Conservation (phyloP, 1,140 invertebrate species). For the Drosophila nigrodunni region DNA sequence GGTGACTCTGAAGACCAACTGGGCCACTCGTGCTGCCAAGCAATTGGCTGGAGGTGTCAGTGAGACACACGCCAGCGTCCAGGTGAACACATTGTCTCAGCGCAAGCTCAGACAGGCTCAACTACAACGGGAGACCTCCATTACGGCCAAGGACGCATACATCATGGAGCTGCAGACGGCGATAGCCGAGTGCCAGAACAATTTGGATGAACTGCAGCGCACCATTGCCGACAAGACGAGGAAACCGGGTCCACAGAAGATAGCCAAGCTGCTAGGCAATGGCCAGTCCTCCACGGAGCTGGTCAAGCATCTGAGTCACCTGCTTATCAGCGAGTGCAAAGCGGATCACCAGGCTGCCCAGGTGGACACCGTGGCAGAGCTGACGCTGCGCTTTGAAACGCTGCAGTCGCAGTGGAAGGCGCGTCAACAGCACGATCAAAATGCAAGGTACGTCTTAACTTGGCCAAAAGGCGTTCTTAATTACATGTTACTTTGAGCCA, state of each 20-base stretch:
- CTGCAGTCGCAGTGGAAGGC: conserved; percentile 89
- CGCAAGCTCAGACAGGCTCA: conserved; percentile 75
- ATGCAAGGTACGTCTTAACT: conserved; percentile 67
- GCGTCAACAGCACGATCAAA: conserved; percentile 85
- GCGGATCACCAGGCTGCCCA: conserved; percentile 88
- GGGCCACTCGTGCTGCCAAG: conserved; percentile 72
- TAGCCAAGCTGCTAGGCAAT: conserved; percentile 88
- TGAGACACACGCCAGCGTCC: conserved; percentile 91
- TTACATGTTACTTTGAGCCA: background rate
- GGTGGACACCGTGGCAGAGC: conserved; percentile 88
- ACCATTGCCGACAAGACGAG: conserved; percentile 85
- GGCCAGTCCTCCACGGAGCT: conserved; percentile 91
- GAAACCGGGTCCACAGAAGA: conserved; percentile 86
- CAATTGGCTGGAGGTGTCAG: conserved; percentile 86
- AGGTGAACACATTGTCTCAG: conserved; percentile 90
- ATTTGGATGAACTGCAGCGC: conserved; percentile 86
- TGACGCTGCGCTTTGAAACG: conserved; percentile 89
- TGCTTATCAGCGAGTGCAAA: conserved; percentile 90
- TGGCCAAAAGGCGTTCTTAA: background rate
- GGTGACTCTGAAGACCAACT: conserved; percentile 85
- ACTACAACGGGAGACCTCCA: conserved; percentile 86
- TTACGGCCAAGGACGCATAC: conserved; percentile 93
- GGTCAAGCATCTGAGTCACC: conserved; percentile 90
- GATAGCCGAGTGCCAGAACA: conserved; percentile 87
- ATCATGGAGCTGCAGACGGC: conserved; percentile 89